Evolutionary conservation across 2,113 vertebrate genomes (phyloP), one percentile per base, ranked within the genome.

Genomic region (Nothobranchius furzeri): DNA sequence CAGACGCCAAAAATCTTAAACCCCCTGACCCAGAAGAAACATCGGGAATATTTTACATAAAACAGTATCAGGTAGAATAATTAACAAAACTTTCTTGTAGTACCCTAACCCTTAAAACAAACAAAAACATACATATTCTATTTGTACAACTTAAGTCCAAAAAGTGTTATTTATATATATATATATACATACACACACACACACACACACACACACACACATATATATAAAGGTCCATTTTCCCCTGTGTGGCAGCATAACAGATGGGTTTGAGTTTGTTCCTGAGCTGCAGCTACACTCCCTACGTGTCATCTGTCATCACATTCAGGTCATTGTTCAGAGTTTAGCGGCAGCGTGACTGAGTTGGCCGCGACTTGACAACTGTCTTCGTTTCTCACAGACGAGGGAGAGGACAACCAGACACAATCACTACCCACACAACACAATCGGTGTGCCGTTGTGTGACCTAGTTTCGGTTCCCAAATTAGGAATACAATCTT

Each of bases 281-380:
- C 70, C 68, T 76, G 76, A 30, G 64, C 75, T 70, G 68, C 63
- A 54, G 78, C 76, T 72, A 57, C 85, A 85, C 78, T 79, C 81
- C 70, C 81, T 79, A 30, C 61, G 84, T 85, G 88, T 91, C 88
- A 85, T 89, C 86, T 87, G 88, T 87, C 87, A 85, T 90, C 87
- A 87, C 68, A 79, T 87, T 88, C 86, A 85, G 86, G 88, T 88
- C 88, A 90, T 90, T 90, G 90, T 90, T 84, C 9, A 58, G 67
- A 70, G 85, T 82, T 85, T 79, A 78, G 76, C 70, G 72, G 76
- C 84, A 81, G 87, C 83, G 80, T 91, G 88, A 91, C 87, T 87
- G 85, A 91, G 79, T 83, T 66, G 76, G 78, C 85, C 83, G 48
- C 30, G 58, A 85, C 87, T 91, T 91, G 87, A 90, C 88, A 88